These are phyloP conservation scores for Merluccius polli DNA, from an alignment of 2,797 vertebrate genomes.

Conservation along the genomic window DNA sequence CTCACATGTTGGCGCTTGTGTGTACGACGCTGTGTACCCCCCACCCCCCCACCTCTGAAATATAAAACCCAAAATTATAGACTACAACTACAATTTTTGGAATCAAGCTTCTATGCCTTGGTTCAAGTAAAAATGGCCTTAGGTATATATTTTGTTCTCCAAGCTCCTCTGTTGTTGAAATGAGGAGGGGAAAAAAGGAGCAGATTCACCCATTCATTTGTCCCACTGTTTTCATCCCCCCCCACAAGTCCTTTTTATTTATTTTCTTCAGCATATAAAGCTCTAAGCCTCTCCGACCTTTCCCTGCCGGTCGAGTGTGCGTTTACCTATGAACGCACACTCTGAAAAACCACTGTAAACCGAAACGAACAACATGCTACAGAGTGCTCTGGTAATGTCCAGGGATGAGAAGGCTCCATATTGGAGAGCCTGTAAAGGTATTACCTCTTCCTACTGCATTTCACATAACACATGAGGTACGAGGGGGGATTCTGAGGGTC, in stretches of 20 bases:
- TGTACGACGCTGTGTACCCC: constrained; percentile 50
- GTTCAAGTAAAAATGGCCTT: constrained; percentile 18
- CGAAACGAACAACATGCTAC: constrained; percentile 21
- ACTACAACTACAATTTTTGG: constrained; percentile 32
- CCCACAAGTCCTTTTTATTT: constrained; percentile 53
- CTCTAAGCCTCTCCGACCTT: constrained; percentile 80
- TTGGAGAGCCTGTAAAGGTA: not conserved
- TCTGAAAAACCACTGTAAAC: constrained; percentile 35
- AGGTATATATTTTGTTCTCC: constrained; percentile 24
- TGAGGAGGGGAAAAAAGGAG: constrained; percentile 21
- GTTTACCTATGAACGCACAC: constrained; percentile 57
- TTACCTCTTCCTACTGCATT: constrained; percentile 4
- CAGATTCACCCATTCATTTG: constrained; percentile 51
- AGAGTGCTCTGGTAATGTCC: constrained; percentile 55
- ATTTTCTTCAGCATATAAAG: constrained; percentile 70
- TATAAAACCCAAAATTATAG: constrained; percentile 38
- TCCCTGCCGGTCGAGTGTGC: constrained; percentile 70
- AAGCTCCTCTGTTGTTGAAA: constrained; percentile 8
- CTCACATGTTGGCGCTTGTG: constrained; percentile 55
- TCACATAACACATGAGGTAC: not conserved
- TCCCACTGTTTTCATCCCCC: constrained; percentile 49
- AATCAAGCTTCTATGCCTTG: constrained; percentile 34
- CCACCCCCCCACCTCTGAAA: constrained; percentile 14
- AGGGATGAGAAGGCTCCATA: constrained; percentile 48
- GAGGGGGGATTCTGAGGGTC: constrained; percentile 46